Conservation (phyloP, 2,888 invertebrate species). For the Drosophila quinaria region DNA sequence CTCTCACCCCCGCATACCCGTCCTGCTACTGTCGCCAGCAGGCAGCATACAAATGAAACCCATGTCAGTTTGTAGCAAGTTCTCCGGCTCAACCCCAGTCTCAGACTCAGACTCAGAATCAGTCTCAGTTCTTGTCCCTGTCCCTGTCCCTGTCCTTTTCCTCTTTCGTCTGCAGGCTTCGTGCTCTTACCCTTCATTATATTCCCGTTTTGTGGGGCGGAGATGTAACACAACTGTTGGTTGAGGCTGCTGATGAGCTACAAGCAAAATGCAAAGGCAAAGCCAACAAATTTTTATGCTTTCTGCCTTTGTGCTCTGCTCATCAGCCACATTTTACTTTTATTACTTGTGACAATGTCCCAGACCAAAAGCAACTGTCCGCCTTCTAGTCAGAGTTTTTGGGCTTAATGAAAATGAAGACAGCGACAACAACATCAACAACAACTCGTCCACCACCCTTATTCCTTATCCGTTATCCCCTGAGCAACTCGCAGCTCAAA, state of each 20-base stretch:
- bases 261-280: constrained; percentile 40
- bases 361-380: constrained; percentile 28
- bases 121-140: neutral
- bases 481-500: constrained; percentile 40
- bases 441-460: constrained; percentile 7
- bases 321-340: constrained; percentile 81
- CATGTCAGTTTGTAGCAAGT: constrained; percentile 76
- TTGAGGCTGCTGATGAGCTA: constrained; percentile 64
- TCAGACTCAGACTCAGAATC: neutral
- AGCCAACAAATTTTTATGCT: constrained; percentile 78
- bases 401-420: constrained; percentile 77
- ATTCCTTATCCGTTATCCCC: constrained; percentile 21
- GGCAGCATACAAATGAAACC: constrained; percentile 80
- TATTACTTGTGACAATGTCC: constrained; percentile 72
- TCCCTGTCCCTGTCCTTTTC: constrained; percentile 11
- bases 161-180: constrained; percentile 18
- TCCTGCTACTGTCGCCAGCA: constrained; percentile 69
- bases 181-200: constrained; percentile 75
- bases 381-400: constrained; percentile 26
- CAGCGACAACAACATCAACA: constrained; percentile 22
- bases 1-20: neutral
- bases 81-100: constrained; percentile 28
- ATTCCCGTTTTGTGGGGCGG: constrained; percentile 38
- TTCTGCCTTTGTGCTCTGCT: constrained; percentile 71
- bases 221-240: constrained; percentile 28